Evolutionary conservation across 2,113 vertebrate species (phyloP), one percentile per base, ranked within the genome.

Genomic region (Chionodraco myersi): DNA sequence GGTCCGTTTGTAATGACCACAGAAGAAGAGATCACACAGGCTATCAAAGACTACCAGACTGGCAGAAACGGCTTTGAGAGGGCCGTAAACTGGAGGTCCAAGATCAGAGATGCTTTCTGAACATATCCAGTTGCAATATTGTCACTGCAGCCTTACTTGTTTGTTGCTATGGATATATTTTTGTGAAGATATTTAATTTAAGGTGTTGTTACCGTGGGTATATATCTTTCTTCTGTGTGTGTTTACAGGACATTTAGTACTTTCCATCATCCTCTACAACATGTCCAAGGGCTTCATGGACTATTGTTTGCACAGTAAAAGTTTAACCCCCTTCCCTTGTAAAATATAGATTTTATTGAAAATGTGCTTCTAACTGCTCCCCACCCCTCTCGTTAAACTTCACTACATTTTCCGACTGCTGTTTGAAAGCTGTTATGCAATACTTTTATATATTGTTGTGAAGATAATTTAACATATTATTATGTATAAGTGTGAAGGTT

Each of bases 1-100:
- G 93, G 94, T 88, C 93, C 84, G 0, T 96, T 97, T 90, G 95
- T 96, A 72, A 95, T 96, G 95, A 97, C 90, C 85, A 94, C 93
- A 63, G 86, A 91, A 51, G 93, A 96, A 70, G 94, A 97, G 93
- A 96, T 97, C 89, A 74, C 63, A 21, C 74, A 96, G 82, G 83
- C 93, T 16, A 89, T 96, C 62, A 74, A 85, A 2, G 95, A 95
- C 84, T 96, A 93, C 87, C 88, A 80, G 79, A 92, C 75, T 1
- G 51, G 84, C 9, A 95, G 69, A 84, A 96, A 96, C 70, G 93
- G 95, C 18, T 96, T 96, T 90, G 95, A 97, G 79, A 92, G 86
- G 47, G 94, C 94, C 30, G 78, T 77, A 86, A 91, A 86, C 62
- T 97, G 95, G 96, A 93, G 56, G 52, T 96, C 96, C 59, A 95